A percentile compares a stretch with the other conserved stretches of the same genome.
Evolutionary conservation across 2,797 vertebrate genomes (phyloP).

Genomic region (Falco novaeseelandiae): DNA sequence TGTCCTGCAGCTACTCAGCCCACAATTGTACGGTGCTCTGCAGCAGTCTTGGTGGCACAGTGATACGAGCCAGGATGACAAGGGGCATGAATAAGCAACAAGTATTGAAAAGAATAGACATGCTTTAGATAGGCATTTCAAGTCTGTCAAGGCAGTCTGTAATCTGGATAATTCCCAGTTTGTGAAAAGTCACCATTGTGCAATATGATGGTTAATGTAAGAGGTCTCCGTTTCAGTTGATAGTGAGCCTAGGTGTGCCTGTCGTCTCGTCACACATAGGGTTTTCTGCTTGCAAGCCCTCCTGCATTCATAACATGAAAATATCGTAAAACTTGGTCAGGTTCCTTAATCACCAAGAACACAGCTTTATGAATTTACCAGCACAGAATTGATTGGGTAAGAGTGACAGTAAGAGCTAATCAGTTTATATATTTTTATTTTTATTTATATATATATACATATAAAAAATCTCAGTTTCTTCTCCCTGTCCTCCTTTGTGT

Average conservation of each 20-base stretch:
- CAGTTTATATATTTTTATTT: not conserved
- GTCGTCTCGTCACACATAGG: not conserved
- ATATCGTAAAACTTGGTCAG: not conserved
- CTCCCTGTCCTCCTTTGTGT: not conserved
- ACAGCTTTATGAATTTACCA: not conserved
- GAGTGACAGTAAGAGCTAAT: not conserved
- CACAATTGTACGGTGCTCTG: not conserved
- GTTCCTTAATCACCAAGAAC: not conserved
- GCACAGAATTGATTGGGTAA: not conserved
- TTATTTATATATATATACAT: not conserved
- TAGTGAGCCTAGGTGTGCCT: accelerated
- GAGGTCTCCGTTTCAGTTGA: not conserved
- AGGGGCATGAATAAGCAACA: not conserved
- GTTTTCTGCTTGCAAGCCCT: not conserved
- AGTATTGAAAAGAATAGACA: not conserved
- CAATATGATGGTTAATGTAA: accelerated
- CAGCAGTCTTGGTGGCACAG: not conserved
- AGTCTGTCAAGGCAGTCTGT: not conserved
- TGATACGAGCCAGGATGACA: not conserved
- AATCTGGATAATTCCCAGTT: not conserved
- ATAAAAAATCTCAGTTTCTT: accelerated
- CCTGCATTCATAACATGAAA: not conserved
- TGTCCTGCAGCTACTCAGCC: not conserved
- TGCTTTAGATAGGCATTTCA: not conserved
- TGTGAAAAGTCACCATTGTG: not conserved